Base-by-base conservation (phyloP, 1,140 invertebrate species). In the Cepaea nemoralis region DNA sequence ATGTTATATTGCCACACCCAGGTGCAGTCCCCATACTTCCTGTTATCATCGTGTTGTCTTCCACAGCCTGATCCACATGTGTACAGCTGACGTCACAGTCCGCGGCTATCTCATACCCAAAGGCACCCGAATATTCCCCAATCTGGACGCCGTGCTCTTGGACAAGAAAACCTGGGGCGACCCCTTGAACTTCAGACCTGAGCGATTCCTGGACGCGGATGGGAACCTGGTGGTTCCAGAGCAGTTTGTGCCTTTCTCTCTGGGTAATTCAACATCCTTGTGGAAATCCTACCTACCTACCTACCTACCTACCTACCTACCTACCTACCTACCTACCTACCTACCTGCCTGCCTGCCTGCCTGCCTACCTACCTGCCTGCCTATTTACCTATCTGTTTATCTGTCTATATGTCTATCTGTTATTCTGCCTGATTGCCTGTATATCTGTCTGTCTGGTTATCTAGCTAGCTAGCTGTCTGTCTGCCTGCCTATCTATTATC, bases 141-240 rank as follows among this genome's bases (percentile, higher is more conserved):
- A 91, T 77, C 50, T 90, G 16, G 86, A 87, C 70, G 84, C 83
- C 16, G 83, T 87, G 16, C 67, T 85, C 35, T 84, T 84, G 37
- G 91, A 92, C 82, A 83, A 87, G 8, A 63, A 84, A n/a, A 5
- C 86, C 0, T 96, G 95, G 94, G 91, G 92, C 0, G 93, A 95
- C 88, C 95, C 95, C 0, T 91, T 94, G 63, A 91, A 92, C 33
- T 96, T 95, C 85, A 90, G 93, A 0, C 95, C 95, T 0, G 94
- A 95, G 83, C 90, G 95, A 70, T 93, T 92, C 83, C 77, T 93
- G 22, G 84, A 87, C 92, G 81, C 82, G 12, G 83, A 85, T 31
- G 89, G 90, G 0, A 84, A 85, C 35, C 8, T 89, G 0, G 42
- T 48, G 16, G 83, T 87, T 75, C 85, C 80, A 10, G 71, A 81